Conservation (phyloP, 2,113 vertebrate species). For the Ptychochromis oligacanthus region DNA sequence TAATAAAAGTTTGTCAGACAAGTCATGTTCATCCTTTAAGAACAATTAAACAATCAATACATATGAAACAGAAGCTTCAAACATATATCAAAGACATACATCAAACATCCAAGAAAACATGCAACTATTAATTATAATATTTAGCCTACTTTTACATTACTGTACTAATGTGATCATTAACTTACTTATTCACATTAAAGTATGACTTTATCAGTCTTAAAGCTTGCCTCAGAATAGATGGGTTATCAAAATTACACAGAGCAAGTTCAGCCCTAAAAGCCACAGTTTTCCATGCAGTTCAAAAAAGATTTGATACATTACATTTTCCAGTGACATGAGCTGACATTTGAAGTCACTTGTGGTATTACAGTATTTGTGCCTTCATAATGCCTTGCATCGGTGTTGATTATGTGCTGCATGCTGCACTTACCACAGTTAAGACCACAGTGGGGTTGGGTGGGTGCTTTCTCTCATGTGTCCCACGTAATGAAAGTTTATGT, state of each 20-base stretch:
- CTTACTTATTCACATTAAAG: not conserved
- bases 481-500: not conserved
- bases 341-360: not conserved
- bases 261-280: not conserved
- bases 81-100: not conserved
- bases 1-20: not conserved
- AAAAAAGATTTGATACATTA: not conserved
- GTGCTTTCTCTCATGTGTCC: not conserved
- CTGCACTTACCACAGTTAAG: not conserved
- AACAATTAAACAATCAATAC: not conserved
- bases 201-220: not conserved
- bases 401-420: constrained; percentile 3
- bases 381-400: not conserved
- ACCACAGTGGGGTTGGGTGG: not conserved
- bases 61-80: not conserved
- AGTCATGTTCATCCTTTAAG: not conserved
- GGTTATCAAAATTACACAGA: not conserved
- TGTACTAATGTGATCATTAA: no score
- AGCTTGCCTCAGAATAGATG: not conserved
- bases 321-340: constrained; percentile 3
- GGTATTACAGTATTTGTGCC: not conserved
- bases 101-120: not conserved
- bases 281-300: not conserved
- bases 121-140: not conserved
- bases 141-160: not conserved